Conservation (phyloP, 2,113 vertebrate genomes). For the Tetrax tetrax region DNA sequence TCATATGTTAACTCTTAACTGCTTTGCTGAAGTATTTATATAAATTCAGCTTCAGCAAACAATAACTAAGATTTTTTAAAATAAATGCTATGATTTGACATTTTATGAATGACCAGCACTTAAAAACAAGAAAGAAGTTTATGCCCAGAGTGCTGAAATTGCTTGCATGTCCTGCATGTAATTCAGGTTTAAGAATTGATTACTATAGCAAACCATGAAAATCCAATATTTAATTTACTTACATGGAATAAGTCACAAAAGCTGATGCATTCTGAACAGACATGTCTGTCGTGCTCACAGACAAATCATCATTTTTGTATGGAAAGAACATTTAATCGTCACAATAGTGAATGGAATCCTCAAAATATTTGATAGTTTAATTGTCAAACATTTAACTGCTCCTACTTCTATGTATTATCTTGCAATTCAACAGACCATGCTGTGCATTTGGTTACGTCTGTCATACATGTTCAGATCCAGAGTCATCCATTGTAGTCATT, state of each 20-base stretch:
- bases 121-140: not conserved
- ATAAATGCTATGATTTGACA: not conserved
- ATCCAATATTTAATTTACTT: constrained; percentile 56
- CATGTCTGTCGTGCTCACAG: not conserved
- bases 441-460: not conserved
- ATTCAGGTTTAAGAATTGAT: constrained; percentile 1
- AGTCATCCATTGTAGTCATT: too few species aligned
- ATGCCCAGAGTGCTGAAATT: not conserved
- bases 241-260: constrained; percentile 9
- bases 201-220: not conserved
- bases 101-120: not conserved
- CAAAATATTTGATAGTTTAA: not conserved
- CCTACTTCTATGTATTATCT: not conserved
- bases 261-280: not conserved
- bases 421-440: not conserved
- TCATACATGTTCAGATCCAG: not conserved
- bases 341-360: not conserved
- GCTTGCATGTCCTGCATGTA: not conserved
- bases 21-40: not conserved
- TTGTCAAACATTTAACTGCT: not conserved
- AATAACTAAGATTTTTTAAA: not conserved
- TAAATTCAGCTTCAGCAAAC: not conserved
- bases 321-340: not conserved
- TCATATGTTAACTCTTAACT: not conserved
- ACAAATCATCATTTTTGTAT: not conserved